Conservation (phyloP, 2,113 vertebrate species). For the Herpetotheres cachinnans region DNA sequence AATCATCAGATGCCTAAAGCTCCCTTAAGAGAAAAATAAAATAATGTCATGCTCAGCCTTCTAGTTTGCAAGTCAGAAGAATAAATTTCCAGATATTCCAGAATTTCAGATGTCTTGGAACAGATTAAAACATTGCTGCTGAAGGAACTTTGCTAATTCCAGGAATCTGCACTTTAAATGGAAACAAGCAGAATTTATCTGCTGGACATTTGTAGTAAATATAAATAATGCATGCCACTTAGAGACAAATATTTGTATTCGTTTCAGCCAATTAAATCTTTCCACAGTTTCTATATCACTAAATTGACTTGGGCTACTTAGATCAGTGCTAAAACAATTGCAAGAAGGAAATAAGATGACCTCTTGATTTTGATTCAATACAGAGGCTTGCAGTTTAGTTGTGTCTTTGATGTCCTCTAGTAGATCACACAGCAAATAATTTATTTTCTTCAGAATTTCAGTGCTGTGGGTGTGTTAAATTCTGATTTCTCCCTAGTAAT, state of each 20-base stretch:
- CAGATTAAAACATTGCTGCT: not conserved
- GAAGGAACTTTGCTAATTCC: not conserved
- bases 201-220: not conserved
- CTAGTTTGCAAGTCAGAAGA: not conserved
- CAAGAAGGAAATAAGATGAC: not conserved
- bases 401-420: not conserved
- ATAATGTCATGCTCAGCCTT: not conserved
- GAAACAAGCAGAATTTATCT: not conserved
- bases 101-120: not conserved
- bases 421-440: not conserved
- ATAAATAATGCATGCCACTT: not conserved
- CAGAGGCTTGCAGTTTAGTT: not conserved
- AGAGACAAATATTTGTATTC: not conserved
- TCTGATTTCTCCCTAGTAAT: not conserved
- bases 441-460: not conserved
- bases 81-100: not conserved
- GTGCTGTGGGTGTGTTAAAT: not conserved
- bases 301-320: not conserved
- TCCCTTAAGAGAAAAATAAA: not conserved
- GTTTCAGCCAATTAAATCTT: not conserved
- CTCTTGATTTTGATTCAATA: not conserved
- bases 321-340: not conserved
- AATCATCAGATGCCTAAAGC: not conserved
- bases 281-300: not conserved
- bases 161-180: not conserved